A percentile compares a stretch with the other conserved stretches of the same genome.
phyloP scores from a whole-genome alignment of 2,888 invertebrate species.

The Laothoe populi region DNA sequence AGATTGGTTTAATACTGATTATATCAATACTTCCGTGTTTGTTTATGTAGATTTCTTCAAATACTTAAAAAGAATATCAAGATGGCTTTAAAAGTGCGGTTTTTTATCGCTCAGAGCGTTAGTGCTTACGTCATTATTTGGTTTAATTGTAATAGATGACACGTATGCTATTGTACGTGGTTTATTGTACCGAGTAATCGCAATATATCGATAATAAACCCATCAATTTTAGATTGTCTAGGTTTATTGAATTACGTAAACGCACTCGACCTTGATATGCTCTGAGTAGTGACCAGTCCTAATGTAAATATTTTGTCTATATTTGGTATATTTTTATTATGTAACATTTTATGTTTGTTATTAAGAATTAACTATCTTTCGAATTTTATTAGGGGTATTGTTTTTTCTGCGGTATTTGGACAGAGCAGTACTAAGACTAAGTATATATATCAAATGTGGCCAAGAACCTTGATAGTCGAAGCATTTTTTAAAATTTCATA shows the following conservation, averaged over 20 bases:
- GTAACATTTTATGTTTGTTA: not conserved
- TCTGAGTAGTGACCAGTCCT: slow-evolving; percentile 34
- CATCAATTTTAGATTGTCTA: not conserved
- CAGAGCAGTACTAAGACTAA: too few relatives aligned
- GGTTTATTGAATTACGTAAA: slow-evolving; percentile 16
- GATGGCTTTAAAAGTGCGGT: not conserved
- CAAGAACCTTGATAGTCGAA: too few relatives aligned
- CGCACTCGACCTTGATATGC: not conserved
- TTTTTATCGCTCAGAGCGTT: not conserved
- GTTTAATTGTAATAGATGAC: not conserved
- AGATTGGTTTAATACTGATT: not conserved
- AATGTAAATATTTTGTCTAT: slow-evolving; percentile 27
- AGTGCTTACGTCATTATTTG: not conserved
- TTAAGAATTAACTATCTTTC: not conserved
- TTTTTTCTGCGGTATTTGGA: not conserved
- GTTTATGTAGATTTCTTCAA: not conserved
- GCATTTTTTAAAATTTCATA: too few relatives aligned
- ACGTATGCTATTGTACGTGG: not conserved
- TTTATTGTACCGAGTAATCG: slow-evolving; percentile 2
- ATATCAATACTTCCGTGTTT: not conserved
- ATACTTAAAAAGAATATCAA: not conserved
- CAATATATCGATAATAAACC: not conserved
- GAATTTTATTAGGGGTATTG: not conserved
- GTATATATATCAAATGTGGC: too few relatives aligned
- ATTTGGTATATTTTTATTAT: slow-evolving; percentile 1